phyloP scores from a whole-genome alignment of 2,888 invertebrate genomes.

The Watsonalla cultraria region DNA sequence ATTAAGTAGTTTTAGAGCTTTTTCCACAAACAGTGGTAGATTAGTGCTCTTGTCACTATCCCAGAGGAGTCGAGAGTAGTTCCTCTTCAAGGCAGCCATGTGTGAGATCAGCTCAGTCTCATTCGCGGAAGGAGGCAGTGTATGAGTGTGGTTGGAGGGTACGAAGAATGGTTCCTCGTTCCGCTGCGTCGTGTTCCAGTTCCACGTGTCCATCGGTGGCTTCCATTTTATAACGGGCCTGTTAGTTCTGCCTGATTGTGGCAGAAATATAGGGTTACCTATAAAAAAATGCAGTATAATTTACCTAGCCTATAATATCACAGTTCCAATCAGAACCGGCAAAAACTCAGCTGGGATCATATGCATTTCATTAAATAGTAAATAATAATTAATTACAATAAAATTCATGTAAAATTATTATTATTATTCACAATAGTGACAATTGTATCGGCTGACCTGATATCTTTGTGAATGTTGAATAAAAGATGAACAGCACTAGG shows the following conservation, averaged over 20 bases:
- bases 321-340: too few species aligned
- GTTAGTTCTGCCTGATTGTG: conserved; percentile 45
- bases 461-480: conserved; percentile 37
- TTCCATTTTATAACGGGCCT: conserved; percentile 70
- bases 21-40: conserved; percentile 88
- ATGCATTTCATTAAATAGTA: too few species aligned
- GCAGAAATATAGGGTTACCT: conserved; percentile 73
- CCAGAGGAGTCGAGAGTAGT: conserved; percentile 83
- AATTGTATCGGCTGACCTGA: conserved; percentile 55
- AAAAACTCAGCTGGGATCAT: too few species aligned
- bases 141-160: conserved; percentile 70
- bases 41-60: conserved; percentile 84
- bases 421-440: too few species aligned
- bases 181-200: conserved; percentile 57
- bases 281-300: background rate
- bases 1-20: conserved; percentile 89
- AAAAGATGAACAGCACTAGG: conserved; percentile 29
- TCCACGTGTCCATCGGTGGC: conserved; percentile 70
- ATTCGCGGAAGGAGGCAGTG: conserved; percentile 70
- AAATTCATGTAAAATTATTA: too few species aligned
- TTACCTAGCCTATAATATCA: background rate
- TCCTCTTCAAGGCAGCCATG: conserved; percentile 64
- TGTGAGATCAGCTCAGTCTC: conserved; percentile 69
- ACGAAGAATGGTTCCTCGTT: conserved; percentile 64
- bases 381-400: too few species aligned